Evolutionary conservation across 1,140 invertebrate genomes (phyloP).

Genomic region (Leguminivora glycinivorella): DNA sequence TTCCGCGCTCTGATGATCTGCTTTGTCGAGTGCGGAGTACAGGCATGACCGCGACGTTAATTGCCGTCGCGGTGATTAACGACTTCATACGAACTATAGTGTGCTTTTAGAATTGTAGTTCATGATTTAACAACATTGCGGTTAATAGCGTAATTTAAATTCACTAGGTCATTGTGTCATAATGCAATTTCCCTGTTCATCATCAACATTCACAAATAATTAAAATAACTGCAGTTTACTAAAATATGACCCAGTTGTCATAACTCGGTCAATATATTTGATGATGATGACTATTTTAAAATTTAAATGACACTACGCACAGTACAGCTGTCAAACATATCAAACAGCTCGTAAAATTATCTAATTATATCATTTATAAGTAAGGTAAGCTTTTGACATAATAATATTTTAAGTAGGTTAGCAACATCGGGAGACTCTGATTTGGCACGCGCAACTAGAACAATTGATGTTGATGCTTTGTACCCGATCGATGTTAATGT

Average conservation of each 20-base stretch:
- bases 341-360: too few species aligned
- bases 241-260: too few species aligned
- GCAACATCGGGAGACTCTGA: neutral
- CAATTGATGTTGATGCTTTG: constrained; percentile 24
- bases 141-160: neutral
- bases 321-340: too few species aligned
- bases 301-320: too few species aligned
- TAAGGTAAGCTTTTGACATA: neutral
- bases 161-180: too few species aligned
- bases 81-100: neutral
- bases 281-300: too few species aligned
- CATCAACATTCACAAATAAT: too few species aligned
- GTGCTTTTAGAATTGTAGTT: neutral
- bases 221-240: too few species aligned
- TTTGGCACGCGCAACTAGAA: constrained; percentile 26
- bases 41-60: neutral
- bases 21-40: neutral
- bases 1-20: constrained; percentile 11
- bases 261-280: too few species aligned
- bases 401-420: constrained; percentile 9
- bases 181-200: too few species aligned
- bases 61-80: constrained; percentile 6
- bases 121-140: neutral
- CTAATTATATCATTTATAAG: too few species aligned
- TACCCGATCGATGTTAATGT: constrained; percentile 20